Evolutionary conservation across 2,888 invertebrate genomes (phyloP).

Genomic region (Octonoba sinensis): DNA sequence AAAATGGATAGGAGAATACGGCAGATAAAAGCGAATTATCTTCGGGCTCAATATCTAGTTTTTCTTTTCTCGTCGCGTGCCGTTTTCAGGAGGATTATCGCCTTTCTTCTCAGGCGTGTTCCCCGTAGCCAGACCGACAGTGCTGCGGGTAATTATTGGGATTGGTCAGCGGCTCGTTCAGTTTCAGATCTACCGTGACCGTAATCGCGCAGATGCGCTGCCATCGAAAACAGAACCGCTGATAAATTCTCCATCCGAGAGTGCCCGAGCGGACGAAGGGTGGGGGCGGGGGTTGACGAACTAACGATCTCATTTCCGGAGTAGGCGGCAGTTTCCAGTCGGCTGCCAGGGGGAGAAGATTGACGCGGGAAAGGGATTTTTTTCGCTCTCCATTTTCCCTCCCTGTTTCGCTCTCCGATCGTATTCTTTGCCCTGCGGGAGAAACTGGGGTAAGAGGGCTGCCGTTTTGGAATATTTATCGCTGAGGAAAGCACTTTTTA

Average conservation of each 20-base stretch:
- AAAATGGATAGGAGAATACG: too few relatives aligned
- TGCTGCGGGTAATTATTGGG: too few relatives aligned
- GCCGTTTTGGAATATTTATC: slow-evolving; percentile 16
- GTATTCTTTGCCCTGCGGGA: neutral
- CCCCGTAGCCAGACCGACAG: too few relatives aligned
- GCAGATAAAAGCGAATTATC: too few relatives aligned
- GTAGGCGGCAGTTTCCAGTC: slow-evolving; percentile 51
- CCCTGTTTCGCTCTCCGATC: neutral
- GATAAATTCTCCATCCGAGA: slow-evolving; percentile 42
- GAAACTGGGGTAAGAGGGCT: neutral
- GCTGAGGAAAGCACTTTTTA: neutral
- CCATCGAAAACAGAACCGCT: slow-evolving; percentile 47
- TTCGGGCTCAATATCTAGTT: too few relatives aligned
- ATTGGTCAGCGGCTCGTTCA: too few relatives aligned
- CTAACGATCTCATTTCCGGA: slow-evolving; percentile 50
- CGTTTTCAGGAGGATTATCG: too few relatives aligned
- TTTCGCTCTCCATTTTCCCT: neutral
- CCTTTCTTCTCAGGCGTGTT: too few relatives aligned
- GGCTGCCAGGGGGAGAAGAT: slow-evolving; percentile 34
- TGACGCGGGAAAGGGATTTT: slow-evolving; percentile 24
- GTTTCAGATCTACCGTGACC: too few relatives aligned
- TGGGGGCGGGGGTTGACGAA: slow-evolving; percentile 9
- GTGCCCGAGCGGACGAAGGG: neutral
- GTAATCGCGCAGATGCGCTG: neutral
- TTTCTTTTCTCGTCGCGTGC: too few relatives aligned